Evolutionary conservation across 2,113 vertebrate genomes (phyloP).

Genomic region (Fregetta grallaria): DNA sequence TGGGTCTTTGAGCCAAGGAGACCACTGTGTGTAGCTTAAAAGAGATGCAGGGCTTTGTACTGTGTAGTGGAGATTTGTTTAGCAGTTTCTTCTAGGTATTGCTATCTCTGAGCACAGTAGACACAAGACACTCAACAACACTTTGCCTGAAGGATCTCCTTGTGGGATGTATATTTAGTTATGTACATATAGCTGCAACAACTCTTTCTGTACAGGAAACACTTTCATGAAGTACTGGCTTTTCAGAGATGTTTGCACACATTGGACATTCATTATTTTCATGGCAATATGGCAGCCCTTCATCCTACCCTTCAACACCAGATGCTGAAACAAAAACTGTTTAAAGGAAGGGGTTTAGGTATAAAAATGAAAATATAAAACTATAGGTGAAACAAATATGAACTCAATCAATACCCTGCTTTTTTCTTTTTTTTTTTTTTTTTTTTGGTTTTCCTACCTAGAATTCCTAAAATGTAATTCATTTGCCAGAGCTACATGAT

Average conservation of each 20-base stretch:
- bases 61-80: neutral
- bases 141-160: neutral
- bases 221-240: neutral
- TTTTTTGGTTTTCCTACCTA: neutral
- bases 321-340: neutral
- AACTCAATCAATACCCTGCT: neutral
- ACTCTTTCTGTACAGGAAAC: neutral
- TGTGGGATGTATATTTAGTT: neutral
- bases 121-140: neutral
- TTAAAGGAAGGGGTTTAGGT: neutral
- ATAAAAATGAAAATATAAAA: neutral
- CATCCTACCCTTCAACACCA: neutral
- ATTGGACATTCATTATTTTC: neutral
- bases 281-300: neutral
- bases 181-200: neutral
- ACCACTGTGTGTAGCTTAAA: neutral
- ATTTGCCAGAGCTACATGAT: neutral
- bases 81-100: neutral
- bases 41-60: neutral
- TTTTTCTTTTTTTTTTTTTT: neutral
- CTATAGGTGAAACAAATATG: neutral
- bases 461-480: neutral
- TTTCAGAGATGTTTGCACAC: neutral
- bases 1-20: neutral
- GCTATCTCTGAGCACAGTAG: neutral